A percentile compares a stretch with the other conserved stretches of the same genome.
These are phyloP conservation scores for Miniopterus natalensis DNA, from an alignment of 2,113 vertebrate genomes.

Conservation along the genomic window DNA sequence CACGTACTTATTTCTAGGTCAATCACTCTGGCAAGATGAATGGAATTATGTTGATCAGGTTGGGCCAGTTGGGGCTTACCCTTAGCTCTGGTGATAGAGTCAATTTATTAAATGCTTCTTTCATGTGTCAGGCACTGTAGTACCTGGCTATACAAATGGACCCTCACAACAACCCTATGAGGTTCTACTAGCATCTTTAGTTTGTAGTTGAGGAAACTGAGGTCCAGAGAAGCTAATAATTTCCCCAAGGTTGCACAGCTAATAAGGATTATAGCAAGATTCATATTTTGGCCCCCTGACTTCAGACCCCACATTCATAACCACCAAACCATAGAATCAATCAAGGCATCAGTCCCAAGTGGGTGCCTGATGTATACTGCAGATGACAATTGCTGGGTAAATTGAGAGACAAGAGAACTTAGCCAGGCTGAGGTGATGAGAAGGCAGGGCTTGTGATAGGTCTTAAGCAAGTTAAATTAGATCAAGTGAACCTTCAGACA, in stretches of 20 bases:
- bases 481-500: background rate
- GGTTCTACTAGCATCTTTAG: background rate
- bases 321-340: background rate
- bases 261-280: background rate
- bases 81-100: background rate
- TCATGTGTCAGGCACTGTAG: background rate
- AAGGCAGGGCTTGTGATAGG: background rate
- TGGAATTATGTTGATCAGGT: background rate
- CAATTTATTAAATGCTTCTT: background rate
- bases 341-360: background rate
- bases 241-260: background rate
- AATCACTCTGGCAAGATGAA: background rate
- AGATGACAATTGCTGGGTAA: background rate
- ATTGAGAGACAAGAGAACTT: background rate
- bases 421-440: background rate
- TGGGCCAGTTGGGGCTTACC: background rate
- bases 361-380: no score
- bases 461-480: background rate
- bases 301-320: background rate
- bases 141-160: background rate
- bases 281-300: background rate
- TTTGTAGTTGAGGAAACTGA: slow-evolving; percentile 17
- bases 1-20: background rate
- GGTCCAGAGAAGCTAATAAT: background rate
- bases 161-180: background rate